Evolutionary conservation across 2,113 vertebrate genomes (phyloP), one percentile per base, ranked within the genome.

Genomic region (Setophaga coronata): DNA sequence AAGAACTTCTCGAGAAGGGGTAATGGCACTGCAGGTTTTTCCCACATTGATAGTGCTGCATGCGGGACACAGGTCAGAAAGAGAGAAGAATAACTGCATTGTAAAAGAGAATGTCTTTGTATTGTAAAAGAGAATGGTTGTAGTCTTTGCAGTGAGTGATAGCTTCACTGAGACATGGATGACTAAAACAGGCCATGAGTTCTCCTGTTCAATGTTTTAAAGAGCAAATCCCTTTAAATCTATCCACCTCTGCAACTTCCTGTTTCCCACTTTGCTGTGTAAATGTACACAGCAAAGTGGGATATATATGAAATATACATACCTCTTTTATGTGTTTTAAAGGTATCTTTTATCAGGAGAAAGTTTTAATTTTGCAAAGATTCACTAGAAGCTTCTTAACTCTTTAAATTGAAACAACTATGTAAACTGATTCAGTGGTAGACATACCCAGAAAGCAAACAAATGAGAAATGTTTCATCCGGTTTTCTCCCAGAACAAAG

Each of bases 371-470:
- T 89, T 45, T 84, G 11, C 26, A 56, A 69, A 43, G 47, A 71
- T 50, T 50, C 9, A 4, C 48, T 31, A 45, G 42, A 70, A 66
- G 10, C 7, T 71, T 92, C 38, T 60, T 34, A 73, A 36, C 12
- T 82, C 29, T 65, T 51, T 25, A 36, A 94, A 95, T 36, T 7
- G 2, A 90, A 84, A 83, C 29, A 42, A 69, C 81, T 74, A 40
- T 23, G 13, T 38, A 64, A 51, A 79, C 12, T 42, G 19, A 51
- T 69, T 45, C 36, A 51, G 16, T 36, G 21, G 8, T 16, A 82
- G 62, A 54, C 53, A 38, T 77, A 89, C 20, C 18, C 50, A 85
- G 33, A 93, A 95, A 85, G 26, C 62, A 91, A 85, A 80, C 31
- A 89, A 89, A 76, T 23, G 20, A 74, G 26, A 85, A 60, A 61